Conservation (phyloP, 2,888 invertebrate species). For the Apamea anceps region DNA sequence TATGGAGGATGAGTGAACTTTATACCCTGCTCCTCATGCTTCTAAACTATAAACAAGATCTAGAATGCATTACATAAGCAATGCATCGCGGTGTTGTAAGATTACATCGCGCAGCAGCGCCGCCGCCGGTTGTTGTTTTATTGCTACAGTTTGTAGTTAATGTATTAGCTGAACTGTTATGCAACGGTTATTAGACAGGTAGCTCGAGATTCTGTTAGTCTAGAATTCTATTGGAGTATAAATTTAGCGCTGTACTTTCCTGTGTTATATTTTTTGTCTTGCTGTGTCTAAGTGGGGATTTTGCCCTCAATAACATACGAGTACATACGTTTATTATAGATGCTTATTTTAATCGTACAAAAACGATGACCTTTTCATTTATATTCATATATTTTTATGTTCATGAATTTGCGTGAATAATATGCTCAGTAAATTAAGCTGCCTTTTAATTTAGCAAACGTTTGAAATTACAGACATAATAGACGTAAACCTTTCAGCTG, state of each 20-base stretch:
- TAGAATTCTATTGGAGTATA: not conserved
- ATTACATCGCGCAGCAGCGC: slow-evolving; percentile 7
- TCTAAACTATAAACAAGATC: not conserved
- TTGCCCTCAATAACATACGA: not conserved
- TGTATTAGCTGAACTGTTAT: slow-evolving; percentile 6
- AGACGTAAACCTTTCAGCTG: not conserved
- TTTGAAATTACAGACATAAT: not conserved
- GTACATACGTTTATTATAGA: not conserved
- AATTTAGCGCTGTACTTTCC: not conserved
- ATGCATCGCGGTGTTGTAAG: slow-evolving; percentile 17
- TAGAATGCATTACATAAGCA: slow-evolving; percentile 31
- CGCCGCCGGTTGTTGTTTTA: slow-evolving; percentile 6
- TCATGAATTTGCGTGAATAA: not conserved
- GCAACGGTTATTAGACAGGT: slow-evolving; percentile 18
- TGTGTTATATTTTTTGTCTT: not conserved
- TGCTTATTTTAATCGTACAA: not conserved
- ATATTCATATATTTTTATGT: too few species aligned
- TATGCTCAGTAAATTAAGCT: not conserved
- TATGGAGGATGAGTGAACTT: too few species aligned
- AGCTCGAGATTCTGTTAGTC: not conserved
- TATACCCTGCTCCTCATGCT: too few species aligned
- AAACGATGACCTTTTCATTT: not conserved
- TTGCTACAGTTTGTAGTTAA: slow-evolving; percentile 15
- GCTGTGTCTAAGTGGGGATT: too few species aligned
- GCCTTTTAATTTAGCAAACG: not conserved